Percentiles rank a stretch among this genome's conserved stretches.
phyloP scores from a whole-genome alignment of 2,797 vertebrate genomes.

The Prionace glauca region DNA sequence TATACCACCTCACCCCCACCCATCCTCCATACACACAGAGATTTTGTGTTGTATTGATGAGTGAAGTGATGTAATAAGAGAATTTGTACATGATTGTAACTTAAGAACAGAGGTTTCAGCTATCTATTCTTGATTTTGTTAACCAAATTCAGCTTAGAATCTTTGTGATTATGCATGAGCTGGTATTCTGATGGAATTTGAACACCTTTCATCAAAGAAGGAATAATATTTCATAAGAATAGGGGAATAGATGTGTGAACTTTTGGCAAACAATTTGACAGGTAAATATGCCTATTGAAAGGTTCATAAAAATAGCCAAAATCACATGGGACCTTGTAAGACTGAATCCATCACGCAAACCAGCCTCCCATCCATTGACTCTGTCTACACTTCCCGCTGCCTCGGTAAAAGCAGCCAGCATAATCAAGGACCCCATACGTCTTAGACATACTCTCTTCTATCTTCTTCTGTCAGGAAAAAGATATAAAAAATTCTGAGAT shows the following conservation, averaged over 20 bases:
- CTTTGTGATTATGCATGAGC: constrained; percentile 16
- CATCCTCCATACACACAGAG: not conserved
- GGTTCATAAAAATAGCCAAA: not conserved
- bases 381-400: too few species aligned
- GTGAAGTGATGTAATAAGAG: not conserved
- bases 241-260: not conserved
- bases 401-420: too few species aligned
- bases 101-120: not conserved
- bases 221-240: constrained; percentile 23
- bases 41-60: not conserved
- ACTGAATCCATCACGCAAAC: too few species aligned
- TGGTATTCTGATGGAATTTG: constrained; percentile 19
- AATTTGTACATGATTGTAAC: not conserved
- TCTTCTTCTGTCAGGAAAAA: too few species aligned
- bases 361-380: too few species aligned
- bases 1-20: too few species aligned
- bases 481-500: too few species aligned
- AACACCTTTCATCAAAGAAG: constrained; percentile 17
- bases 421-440: too few species aligned
- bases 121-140: not conserved
- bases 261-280: constrained; percentile 19
- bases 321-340: not conserved
- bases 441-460: too few species aligned
- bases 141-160: not conserved
- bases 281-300: not conserved